These are phyloP conservation scores for Oreohelix idahoensis DNA, from an alignment of 1,140 invertebrate genomes.

Conservation along the genomic window DNA sequence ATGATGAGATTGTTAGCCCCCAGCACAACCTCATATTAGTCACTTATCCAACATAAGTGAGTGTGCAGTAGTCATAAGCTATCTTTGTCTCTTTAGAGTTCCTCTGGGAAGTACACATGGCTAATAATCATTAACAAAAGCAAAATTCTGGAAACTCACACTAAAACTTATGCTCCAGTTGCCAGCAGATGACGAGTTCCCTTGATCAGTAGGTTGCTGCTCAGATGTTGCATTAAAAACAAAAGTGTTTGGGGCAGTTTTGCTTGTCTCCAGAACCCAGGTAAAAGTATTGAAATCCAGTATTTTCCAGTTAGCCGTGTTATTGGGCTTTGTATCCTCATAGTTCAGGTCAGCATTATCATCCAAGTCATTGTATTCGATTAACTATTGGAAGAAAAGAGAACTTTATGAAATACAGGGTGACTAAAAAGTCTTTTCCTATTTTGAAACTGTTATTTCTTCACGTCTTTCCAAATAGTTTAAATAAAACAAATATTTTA, in stretches of 20 bases:
- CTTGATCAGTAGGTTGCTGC: constrained; percentile 25
- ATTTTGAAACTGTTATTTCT: no score
- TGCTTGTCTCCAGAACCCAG: constrained; percentile 45
- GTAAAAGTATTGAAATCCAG: constrained; percentile 51
- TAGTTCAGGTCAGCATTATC: constrained; percentile 54
- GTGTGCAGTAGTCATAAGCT: no score
- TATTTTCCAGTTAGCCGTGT: constrained; percentile 46
- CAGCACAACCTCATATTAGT: no score
- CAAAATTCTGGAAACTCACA: constrained; percentile 20
- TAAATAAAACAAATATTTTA: no score
- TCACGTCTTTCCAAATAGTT: no score
- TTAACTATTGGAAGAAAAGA: constrained; percentile 50
- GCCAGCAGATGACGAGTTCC: constrained; percentile 14
- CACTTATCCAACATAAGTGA: no score
- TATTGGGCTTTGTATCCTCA: constrained; percentile 23
- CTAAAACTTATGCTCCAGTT: constrained; percentile 30
- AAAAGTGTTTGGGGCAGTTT: constrained; percentile 37
- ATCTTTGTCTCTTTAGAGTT: no score
- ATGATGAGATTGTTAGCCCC: no score
- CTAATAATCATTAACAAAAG: background rate
- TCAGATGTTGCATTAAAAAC: constrained; percentile 37
- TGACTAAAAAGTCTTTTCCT: no score
- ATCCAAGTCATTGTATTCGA: constrained; percentile 63
- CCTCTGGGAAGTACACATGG: no score
- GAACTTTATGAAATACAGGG: no score